Conservation (phyloP, 2,888 invertebrate genomes). For the Serripes groenlandicus region DNA sequence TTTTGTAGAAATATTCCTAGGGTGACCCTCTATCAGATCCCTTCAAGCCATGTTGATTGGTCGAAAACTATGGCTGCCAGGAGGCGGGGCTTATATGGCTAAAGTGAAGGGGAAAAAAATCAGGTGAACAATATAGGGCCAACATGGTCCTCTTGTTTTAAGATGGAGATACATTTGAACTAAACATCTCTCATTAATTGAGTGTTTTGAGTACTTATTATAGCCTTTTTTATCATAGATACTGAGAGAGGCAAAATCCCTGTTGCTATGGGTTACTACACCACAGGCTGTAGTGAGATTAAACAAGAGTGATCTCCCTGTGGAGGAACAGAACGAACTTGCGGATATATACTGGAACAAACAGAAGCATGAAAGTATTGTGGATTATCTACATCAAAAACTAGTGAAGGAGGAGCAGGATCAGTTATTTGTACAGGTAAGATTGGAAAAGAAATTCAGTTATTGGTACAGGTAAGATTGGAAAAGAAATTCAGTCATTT, state of each 20-base stretch:
- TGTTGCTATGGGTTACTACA: constrained; percentile 81
- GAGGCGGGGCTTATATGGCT: no score
- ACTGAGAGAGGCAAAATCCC: constrained; percentile 68
- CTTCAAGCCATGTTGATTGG: no score
- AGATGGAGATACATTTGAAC: no score
- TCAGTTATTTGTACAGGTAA: constrained; percentile 69
- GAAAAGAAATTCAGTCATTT: no score
- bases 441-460: no score
- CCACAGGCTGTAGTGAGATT: constrained; percentile 80
- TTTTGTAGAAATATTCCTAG: no score
- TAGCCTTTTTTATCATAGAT: constrained; percentile 37
- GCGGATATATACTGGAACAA: constrained; percentile 71
- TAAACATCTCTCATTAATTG: no score
- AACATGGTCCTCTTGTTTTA: background rate
- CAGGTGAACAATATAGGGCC: background rate
- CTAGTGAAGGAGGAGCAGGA: constrained; percentile 30
- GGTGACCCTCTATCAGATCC: no score
- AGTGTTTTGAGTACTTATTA: no score
- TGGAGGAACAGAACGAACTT: constrained; percentile 58
- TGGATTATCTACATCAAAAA: constrained; percentile 73
- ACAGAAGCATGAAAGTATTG: constrained; percentile 80
- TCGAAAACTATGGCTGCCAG: no score
- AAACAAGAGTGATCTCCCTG: constrained; percentile 51
- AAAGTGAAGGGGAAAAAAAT: no score
- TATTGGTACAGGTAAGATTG: no score